phyloP scores from a whole-genome alignment of 2,113 vertebrate genomes.

The Alligator mississippiensis region DNA sequence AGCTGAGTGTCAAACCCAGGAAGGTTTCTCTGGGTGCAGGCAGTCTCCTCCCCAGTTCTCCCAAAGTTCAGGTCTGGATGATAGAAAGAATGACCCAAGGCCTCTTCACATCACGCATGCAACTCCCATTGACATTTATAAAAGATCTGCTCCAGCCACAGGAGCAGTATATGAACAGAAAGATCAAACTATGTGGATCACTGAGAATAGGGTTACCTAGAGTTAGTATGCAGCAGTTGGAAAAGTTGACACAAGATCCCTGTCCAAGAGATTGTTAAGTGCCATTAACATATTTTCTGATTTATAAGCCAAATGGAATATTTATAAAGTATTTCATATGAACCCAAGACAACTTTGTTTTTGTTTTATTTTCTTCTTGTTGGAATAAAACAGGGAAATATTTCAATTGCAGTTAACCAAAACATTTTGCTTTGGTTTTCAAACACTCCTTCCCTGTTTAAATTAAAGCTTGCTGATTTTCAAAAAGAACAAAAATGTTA shows the following conservation, averaged over 20 bases:
- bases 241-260: accelerated
- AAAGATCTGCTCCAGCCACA: background rate
- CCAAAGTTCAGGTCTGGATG: accelerated
- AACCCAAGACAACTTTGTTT: background rate
- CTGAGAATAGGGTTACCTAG: accelerated
- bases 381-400: background rate
- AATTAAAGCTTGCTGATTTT: background rate
- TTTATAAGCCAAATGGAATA: background rate
- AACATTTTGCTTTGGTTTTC: no score
- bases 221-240: background rate
- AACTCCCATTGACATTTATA: background rate
- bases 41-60: background rate
- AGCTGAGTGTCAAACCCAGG: background rate
- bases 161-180: background rate
- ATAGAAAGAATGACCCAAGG: background rate
- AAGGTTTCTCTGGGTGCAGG: no score
- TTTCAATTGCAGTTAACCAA: no score
- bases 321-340: background rate
- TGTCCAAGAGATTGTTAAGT: background rate
- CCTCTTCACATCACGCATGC: background rate
- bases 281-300: background rate
- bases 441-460: background rate
- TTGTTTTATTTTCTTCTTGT: background rate
- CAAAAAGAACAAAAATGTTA: constrained; percentile 11
- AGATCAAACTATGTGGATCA: background rate